phyloP scores from a whole-genome alignment of 2,888 invertebrate genomes.

The Tenthredo scrophulariae region DNA sequence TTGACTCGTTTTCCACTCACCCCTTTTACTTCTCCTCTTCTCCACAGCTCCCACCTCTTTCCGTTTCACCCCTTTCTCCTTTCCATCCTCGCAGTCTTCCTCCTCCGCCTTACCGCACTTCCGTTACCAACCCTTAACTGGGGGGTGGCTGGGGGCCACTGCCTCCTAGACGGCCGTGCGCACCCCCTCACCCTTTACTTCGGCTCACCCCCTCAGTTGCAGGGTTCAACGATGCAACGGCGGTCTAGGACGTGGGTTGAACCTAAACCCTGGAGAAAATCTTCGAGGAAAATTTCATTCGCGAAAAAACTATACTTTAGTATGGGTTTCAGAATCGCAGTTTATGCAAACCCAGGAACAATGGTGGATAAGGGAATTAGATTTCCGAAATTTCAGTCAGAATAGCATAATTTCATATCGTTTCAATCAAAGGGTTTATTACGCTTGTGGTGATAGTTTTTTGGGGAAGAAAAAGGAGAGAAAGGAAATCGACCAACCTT shows the following conservation, averaged over 20 bases:
- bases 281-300: background rate
- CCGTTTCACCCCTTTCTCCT: constrained; percentile 62
- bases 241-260: constrained; percentile 19
- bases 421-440: background rate
- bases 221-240: constrained; percentile 28
- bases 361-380: too few relatives aligned
- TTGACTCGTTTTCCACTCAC: constrained; percentile 51
- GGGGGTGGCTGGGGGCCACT: constrained; percentile 15
- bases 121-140: constrained; percentile 72
- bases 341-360: too few relatives aligned
- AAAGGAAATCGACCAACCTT: background rate
- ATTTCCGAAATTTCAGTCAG: too few relatives aligned
- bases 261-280: constrained; percentile 4
- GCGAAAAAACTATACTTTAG: background rate
- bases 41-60: constrained; percentile 58
- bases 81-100: constrained; percentile 55
- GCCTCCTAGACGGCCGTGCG: constrained; percentile 41
- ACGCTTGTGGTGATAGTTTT: background rate
- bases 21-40: constrained; percentile 60
- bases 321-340: too few relatives aligned
- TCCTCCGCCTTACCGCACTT: constrained; percentile 71
- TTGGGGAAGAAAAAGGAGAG: background rate
- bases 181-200: constrained; percentile 21
- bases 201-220: background rate
- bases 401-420: background rate